phyloP scores from a whole-genome alignment of 2,797 vertebrate species.

The Acridotheres tristis region DNA sequence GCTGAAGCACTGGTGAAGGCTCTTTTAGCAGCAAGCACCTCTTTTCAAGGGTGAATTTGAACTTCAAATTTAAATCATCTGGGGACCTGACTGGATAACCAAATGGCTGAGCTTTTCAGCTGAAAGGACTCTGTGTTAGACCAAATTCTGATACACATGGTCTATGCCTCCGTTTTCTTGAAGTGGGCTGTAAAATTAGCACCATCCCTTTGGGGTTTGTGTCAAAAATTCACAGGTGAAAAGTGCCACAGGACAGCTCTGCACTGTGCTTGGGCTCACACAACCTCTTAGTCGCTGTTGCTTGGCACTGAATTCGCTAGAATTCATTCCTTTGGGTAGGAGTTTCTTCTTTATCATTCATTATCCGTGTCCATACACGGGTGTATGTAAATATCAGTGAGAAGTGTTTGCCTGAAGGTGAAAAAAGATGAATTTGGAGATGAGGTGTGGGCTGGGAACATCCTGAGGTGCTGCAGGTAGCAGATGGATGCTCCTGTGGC shows the following conservation, averaged over 20 bases:
- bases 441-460: not conserved
- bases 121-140: not conserved
- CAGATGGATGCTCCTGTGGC: not conserved
- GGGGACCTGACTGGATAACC: not conserved
- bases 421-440: not conserved
- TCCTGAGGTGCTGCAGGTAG: not conserved
- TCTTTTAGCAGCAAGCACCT: not conserved
- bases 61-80: not conserved
- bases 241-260: not conserved
- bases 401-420: not conserved
- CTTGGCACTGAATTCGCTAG: not conserved
- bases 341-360: not conserved
- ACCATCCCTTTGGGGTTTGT: not conserved
- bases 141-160: too few relatives aligned
- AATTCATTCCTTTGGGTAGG: not conserved
- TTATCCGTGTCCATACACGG: fast-evolving
- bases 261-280: not conserved
- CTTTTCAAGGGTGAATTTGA: not conserved
- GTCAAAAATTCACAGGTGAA: not conserved
- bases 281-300: not conserved
- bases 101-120: not conserved
- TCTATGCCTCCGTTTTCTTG: not conserved
- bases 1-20: not conserved
- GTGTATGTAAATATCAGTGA: not conserved
- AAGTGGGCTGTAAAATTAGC: not conserved